A percentile compares a stretch with the other conserved stretches of the same genome.
Evolutionary conservation across 1,140 invertebrate genomes (phyloP).

Genomic region (Zaprionus taronus): DNA sequence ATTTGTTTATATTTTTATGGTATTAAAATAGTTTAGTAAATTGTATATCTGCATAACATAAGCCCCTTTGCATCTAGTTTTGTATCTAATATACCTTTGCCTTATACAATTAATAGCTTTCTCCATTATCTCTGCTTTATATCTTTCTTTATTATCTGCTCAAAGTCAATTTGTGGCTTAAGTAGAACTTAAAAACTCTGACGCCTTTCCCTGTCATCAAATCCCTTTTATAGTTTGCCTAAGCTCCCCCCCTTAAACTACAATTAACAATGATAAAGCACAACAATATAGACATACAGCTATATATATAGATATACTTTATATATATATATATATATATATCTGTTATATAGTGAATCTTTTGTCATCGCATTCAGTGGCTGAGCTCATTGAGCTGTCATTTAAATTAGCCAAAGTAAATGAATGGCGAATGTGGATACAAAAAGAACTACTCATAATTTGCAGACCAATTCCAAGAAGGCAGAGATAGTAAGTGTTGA

Average conservation of each 20-base stretch:
- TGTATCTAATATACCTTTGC: background rate
- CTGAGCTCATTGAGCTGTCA: slow-evolving; percentile 46
- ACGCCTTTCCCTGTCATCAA: background rate
- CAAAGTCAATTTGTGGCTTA: background rate
- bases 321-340: background rate
- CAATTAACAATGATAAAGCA: slow-evolving; percentile 13
- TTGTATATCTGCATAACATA: background rate
- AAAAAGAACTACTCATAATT: slow-evolving; percentile 35
- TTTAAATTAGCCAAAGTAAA: slow-evolving; percentile 42
- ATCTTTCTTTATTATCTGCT: background rate
- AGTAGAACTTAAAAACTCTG: background rate
- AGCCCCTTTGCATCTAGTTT: background rate
- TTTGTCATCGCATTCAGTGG: slow-evolving; percentile 33
- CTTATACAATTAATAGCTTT: background rate
- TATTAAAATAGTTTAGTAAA: background rate
- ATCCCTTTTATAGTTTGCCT: background rate
- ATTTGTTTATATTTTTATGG: background rate
- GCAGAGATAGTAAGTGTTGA: background rate
- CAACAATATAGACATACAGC: background rate
- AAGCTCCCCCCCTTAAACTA: background rate
- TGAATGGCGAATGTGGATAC: slow-evolving; percentile 12
- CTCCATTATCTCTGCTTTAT: background rate
- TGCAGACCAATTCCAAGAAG: slow-evolving; percentile 17
- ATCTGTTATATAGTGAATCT: slow-evolving; percentile 7
- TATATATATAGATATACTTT: background rate